Conservation (phyloP, 1,140 invertebrate species). For the Tetramorium alpestre region DNA sequence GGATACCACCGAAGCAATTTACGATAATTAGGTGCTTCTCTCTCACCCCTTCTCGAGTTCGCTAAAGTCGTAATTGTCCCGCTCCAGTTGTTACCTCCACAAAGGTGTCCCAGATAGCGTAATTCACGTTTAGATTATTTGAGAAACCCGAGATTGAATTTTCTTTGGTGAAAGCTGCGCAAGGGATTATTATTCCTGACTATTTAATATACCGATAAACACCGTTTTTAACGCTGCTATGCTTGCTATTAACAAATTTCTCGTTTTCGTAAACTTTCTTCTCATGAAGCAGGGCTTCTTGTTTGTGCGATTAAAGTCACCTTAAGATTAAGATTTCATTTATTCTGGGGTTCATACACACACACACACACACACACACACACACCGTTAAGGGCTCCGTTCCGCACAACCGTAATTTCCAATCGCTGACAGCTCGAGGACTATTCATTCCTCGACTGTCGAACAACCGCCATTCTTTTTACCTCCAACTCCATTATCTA, state of each 20-base stretch:
- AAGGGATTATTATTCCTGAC: not conserved
- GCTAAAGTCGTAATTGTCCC: slow-evolving; percentile 54
- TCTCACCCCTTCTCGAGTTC: slow-evolving; percentile 7
- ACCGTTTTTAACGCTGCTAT: not conserved
- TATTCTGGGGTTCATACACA: not conserved
- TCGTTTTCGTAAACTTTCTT: not conserved
- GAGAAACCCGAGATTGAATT: slow-evolving; percentile 37
- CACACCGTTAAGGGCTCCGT: slow-evolving; percentile 12
- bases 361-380: not conserved
- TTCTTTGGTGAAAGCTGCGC: slow-evolving; percentile 6
- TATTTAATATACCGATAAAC: not conserved
- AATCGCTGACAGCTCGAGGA: slow-evolving; percentile 53
- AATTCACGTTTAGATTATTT: slow-evolving; percentile 33
- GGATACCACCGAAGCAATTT: slow-evolving; percentile 57
- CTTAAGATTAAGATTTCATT: slow-evolving; percentile 26
- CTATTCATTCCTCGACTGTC: slow-evolving; percentile 49
- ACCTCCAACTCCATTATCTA: slow-evolving; percentile 39
- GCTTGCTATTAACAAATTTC: not conserved
- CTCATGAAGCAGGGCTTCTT: not conserved
- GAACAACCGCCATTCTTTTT: slow-evolving; percentile 58
- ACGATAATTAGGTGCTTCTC: slow-evolving; percentile 55
- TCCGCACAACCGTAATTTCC: slow-evolving; percentile 28
- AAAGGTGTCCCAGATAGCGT: slow-evolving; percentile 22
- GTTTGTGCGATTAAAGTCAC: not conserved
- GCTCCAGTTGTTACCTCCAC: slow-evolving; percentile 24